Conservation (phyloP, 2,113 vertebrate species). For the Balaeniceps rex region DNA sequence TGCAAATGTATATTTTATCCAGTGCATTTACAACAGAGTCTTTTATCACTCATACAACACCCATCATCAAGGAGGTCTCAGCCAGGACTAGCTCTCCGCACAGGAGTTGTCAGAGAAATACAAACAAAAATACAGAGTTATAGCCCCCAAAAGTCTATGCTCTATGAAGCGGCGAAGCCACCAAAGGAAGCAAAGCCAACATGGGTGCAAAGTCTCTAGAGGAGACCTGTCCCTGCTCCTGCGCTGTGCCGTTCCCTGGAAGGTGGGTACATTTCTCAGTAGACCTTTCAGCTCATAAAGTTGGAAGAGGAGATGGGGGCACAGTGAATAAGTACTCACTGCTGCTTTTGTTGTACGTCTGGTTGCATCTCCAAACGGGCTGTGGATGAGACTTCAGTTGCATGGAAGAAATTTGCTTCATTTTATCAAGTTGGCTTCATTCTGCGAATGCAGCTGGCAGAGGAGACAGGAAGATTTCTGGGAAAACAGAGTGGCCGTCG, state of each 20-base stretch:
- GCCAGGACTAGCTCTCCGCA: not conserved
- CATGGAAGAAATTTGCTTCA: not conserved
- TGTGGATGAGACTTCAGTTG: not conserved
- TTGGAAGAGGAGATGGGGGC: not conserved
- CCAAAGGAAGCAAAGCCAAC: not conserved
- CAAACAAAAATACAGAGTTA: not conserved
- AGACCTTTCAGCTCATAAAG: not conserved
- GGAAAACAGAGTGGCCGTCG: not conserved
- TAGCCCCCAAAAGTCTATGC: not conserved
- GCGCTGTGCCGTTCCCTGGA: not conserved
- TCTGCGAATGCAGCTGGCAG: fast-evolving
- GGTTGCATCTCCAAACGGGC: not conserved
- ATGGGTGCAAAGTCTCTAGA: not conserved
- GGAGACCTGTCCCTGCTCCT: not conserved
- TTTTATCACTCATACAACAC: not conserved
- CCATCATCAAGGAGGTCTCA: not conserved
- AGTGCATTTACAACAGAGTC: not conserved
- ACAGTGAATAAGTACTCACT: not conserved
- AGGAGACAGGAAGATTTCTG: not conserved
- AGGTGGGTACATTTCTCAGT: fast-evolving
- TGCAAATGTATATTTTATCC: not conserved
- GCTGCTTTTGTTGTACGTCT: fast-evolving
- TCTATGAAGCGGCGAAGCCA: not conserved
- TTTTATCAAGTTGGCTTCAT: fast-evolving
- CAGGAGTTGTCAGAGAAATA: not conserved